Base-by-base conservation (phyloP, 2,797 vertebrate species). In the Phrynocephalus guinanensis region DNA sequence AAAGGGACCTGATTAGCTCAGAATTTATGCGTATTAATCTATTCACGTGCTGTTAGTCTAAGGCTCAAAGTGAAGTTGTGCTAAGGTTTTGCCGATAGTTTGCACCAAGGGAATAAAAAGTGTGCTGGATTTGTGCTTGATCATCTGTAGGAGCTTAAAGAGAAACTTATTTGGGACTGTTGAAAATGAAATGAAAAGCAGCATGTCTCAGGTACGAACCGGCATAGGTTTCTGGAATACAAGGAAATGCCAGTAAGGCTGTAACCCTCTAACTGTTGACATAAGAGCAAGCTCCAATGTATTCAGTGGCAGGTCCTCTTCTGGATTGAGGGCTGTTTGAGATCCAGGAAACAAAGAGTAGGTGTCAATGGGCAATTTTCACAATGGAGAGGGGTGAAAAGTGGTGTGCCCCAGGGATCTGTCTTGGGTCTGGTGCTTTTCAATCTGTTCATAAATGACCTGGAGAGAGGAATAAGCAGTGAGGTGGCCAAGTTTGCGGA, bases 1-100 rank as follows among this genome's bases (percentile, higher is more conserved):
- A 44, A 97, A 96, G 94, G 95, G 87, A 94, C 92, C 92, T 94
- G 95, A 97, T 97, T 97, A 96, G 96, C 95, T 97, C 96, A 95
- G 93, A 97, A 96, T 96, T 95, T 95, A 96, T 96, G 95, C 92
- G 67, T 97, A 97, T 97, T 97, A 97, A 97, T 97, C 96, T 97
- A 95, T 96, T 96, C 91, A 92, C 92, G 91, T 95, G 92, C 93
- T 96, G 95, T 96, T 97, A 94, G 95, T 95, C 96, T 96, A 95
- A 96, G 93, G 91, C 94, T 96, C 95, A 94, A 95, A 96, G 96
- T 93, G 82, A 95, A 96, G 93, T 96, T 95, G 81, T 93, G 91
- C 92, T 95, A 95, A 93, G 93, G 94, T 95, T 95, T 82, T 96
- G 89, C 92, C 8, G 86, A 92, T 92, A 79, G 79, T 94, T 94